These are phyloP conservation scores for Menidia menidia DNA, from an alignment of 2,797 vertebrate genomes.

Conservation along the genomic window DNA sequence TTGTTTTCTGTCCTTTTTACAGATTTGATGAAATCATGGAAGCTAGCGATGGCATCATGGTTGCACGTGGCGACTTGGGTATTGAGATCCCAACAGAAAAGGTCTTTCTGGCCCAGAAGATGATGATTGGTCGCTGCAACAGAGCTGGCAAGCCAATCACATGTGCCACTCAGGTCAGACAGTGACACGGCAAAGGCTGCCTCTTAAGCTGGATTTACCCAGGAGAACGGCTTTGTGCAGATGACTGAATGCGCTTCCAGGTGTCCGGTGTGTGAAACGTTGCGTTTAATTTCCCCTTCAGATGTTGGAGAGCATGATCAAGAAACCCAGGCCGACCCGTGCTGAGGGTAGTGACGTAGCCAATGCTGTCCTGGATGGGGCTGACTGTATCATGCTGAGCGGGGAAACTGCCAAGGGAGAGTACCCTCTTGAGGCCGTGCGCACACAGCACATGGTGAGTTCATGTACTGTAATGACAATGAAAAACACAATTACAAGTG, in stretches of 20 bases:
- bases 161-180: constrained; percentile 93
- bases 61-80: constrained; percentile 95
- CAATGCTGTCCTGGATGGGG: constrained; percentile 91
- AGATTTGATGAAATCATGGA: constrained; percentile 99
- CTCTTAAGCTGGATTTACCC: background rate
- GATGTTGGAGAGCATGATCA: constrained; percentile 99
- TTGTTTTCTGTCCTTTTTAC: background rate
- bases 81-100: constrained; percentile 98
- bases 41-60: constrained; percentile 98
- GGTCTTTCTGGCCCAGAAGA: constrained; percentile 98
- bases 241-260: background rate
- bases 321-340: constrained; percentile 95
- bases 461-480: background rate
- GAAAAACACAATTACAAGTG: background rate
- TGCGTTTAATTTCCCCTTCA: constrained; percentile 47
- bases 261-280: background rate
- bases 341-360: constrained; percentile 95
- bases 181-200: background rate
- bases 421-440: constrained; percentile 96
- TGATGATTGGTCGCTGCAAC: constrained; percentile 99
- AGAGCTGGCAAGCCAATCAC: constrained; percentile 95
- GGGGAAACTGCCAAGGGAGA: constrained; percentile 98
- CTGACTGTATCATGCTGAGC: constrained; percentile 96
- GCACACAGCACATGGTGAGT: constrained; percentile 95
- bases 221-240: background rate